These are phyloP conservation scores for Arctopsyche grandis DNA, from an alignment of 1,140 invertebrate genomes.

Conservation along the genomic window DNA sequence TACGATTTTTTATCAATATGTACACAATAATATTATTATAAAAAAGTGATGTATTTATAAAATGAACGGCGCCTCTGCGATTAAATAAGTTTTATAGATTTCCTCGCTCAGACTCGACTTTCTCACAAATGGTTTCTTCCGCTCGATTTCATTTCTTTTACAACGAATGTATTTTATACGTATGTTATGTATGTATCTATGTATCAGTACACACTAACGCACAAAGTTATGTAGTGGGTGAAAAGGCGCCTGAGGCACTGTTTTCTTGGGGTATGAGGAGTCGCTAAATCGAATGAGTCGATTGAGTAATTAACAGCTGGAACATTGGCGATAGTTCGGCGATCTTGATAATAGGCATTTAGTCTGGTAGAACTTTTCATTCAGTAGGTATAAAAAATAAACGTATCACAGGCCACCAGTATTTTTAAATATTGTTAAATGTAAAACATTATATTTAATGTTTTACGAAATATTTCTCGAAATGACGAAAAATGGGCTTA, in stretches of 20 bases:
- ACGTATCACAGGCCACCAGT: too few species aligned
- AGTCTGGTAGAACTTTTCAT: too few species aligned
- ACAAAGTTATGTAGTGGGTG: neutral
- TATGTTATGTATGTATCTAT: neutral
- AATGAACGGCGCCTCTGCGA: neutral
- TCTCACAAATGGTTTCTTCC: constrained; percentile 7
- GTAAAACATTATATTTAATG: too few species aligned
- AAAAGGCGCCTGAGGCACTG: neutral
- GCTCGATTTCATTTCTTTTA: constrained; percentile 10
- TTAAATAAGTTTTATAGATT: constrained; percentile 12
- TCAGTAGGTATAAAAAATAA: too few species aligned
- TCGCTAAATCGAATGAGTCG: neutral
- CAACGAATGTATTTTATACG: neutral
- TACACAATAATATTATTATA: neutral
- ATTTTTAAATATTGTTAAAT: too few species aligned
- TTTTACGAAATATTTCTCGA: too few species aligned
- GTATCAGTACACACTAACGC: neutral
- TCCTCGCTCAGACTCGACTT: neutral
- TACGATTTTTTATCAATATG: too few species aligned
- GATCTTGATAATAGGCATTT: too few species aligned
- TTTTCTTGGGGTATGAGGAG: neutral
- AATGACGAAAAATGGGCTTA: too few species aligned
- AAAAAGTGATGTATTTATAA: neutral
- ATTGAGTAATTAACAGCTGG: neutral
- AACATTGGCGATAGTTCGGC: neutral